These are phyloP conservation scores for Labeo calbasu DNA, from an alignment of 2,797 vertebrate genomes.

Conservation along the genomic window DNA sequence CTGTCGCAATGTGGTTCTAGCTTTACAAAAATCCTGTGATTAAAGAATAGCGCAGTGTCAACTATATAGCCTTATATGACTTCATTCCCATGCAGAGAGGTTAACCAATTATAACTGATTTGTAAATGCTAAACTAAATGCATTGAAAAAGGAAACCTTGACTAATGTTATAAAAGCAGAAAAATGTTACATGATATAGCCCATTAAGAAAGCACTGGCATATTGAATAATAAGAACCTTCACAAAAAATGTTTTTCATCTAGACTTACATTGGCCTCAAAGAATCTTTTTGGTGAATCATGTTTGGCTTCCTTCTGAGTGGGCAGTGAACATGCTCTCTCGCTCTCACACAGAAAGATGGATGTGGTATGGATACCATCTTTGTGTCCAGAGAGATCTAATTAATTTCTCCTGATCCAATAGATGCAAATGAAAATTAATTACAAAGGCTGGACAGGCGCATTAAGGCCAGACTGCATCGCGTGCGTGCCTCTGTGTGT, in stretches of 20 bases:
- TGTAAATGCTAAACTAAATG: slow-evolving; percentile 8
- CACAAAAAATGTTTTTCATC: neutral
- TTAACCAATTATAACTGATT: neutral
- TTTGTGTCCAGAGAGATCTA: slow-evolving; percentile 42
- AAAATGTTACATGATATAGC: neutral
- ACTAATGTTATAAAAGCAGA: neutral
- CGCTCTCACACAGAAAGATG: slow-evolving; percentile 26
- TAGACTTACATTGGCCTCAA: neutral
- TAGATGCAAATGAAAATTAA: slow-evolving; percentile 55
- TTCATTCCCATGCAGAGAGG: neutral
- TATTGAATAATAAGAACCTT: slow-evolving; percentile 2
- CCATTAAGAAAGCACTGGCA: neutral
- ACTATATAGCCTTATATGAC: neutral
- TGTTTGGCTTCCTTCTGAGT: slow-evolving; percentile 12
- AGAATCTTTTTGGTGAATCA: slow-evolving; percentile 16
- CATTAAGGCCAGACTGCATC: slow-evolving; percentile 31
- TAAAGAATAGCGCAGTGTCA: neutral
- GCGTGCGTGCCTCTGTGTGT: neutral
- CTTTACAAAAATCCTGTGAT: neutral
- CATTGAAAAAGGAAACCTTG: neutral
- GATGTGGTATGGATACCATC: slow-evolving; percentile 32
- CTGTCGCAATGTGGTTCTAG: neutral
- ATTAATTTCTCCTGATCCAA: slow-evolving; percentile 51
- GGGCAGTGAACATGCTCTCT: slow-evolving; percentile 13
- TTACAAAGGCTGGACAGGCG: slow-evolving; percentile 29